A percentile compares a stretch with the other conserved stretches of the same genome.
phyloP scores from a whole-genome alignment of 2,797 vertebrate genomes.

The Platalea minor region DNA sequence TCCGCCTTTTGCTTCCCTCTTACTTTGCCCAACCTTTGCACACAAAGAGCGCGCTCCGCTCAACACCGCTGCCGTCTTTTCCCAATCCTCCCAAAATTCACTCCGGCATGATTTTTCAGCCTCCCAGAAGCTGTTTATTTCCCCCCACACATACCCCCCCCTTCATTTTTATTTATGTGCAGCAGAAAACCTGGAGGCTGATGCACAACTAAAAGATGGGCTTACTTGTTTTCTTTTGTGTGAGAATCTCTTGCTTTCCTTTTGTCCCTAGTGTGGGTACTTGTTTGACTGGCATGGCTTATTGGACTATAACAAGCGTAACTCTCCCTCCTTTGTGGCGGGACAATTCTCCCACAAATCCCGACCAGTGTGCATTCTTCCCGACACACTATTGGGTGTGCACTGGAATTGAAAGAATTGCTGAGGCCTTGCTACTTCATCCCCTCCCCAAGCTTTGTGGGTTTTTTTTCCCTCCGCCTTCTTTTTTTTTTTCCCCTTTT shows the following conservation, averaged over 20 bases:
- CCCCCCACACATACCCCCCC: constrained; percentile 29
- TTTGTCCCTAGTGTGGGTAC: constrained; percentile 90
- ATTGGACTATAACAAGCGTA: constrained; percentile 99
- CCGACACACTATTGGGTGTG: constrained; percentile 94
- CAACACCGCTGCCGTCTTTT: neutral
- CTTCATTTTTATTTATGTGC: constrained; percentile 90
- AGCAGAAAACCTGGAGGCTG: constrained; percentile 91
- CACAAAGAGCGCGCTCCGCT: neutral
- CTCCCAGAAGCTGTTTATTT: constrained; percentile 85
- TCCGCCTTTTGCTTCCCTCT: neutral
- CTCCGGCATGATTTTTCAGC: constrained; percentile 16
- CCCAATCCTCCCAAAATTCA: neutral
- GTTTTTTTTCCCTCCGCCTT: constrained; percentile 66
- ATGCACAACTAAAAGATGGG: constrained; percentile 98
- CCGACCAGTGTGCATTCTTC: constrained; percentile 94
- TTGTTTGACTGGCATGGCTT: constrained; percentile 99
- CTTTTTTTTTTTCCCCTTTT: constrained; percentile 31
- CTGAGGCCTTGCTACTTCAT: constrained; percentile 87
- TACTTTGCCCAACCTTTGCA: constrained; percentile 4
- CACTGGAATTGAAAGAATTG: constrained; percentile 93
- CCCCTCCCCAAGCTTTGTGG: constrained; percentile 86
- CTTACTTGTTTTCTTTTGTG: constrained; percentile 99
- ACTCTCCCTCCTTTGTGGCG: constrained; percentile 92
- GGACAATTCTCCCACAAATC: constrained; percentile 99
- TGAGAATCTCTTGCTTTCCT: constrained; percentile 94